These are phyloP conservation scores for Pygoscelis antarcticus DNA, from an alignment of 2,113 vertebrate species.

Conservation along the genomic window DNA sequence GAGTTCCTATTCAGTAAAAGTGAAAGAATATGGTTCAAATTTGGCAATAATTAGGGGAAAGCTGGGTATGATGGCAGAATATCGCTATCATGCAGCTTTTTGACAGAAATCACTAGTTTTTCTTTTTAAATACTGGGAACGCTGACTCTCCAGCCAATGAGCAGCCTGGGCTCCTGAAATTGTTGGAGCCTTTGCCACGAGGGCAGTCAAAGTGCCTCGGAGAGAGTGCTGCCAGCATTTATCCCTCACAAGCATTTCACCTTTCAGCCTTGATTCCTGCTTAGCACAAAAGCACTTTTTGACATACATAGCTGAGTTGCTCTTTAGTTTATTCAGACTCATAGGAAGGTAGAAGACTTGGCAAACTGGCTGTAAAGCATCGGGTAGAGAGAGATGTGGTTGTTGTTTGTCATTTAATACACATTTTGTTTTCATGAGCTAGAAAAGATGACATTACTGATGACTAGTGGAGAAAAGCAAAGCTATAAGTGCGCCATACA, in stretches of 20 bases:
- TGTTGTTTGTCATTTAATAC: conserved; percentile 37
- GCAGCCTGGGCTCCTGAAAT: background rate
- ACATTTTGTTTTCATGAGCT: conserved; percentile 44
- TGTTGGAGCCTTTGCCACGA: background rate
- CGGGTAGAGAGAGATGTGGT: background rate
- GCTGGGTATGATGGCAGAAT: background rate
- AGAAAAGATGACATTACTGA: conserved; percentile 40
- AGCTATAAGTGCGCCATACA: conserved; percentile 11
- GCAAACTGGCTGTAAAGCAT: background rate
- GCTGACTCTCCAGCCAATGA: fast-evolving
- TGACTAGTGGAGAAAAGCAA: conserved; percentile 26
- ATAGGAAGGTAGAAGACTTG: background rate
- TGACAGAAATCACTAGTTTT: background rate
- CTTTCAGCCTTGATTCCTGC: background rate
- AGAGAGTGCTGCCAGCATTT: background rate
- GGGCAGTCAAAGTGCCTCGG: background rate
- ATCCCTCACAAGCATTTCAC: background rate
- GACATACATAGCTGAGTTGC: background rate
- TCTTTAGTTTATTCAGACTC: background rate
- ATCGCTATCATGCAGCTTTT: background rate
- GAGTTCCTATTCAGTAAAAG: background rate
- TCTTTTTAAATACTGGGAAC: background rate
- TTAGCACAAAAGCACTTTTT: background rate
- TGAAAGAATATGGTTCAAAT: background rate
- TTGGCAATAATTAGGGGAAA: background rate